Base-by-base conservation (phyloP, 2,797 vertebrate species). In the Moxostoma hubbsi region DNA sequence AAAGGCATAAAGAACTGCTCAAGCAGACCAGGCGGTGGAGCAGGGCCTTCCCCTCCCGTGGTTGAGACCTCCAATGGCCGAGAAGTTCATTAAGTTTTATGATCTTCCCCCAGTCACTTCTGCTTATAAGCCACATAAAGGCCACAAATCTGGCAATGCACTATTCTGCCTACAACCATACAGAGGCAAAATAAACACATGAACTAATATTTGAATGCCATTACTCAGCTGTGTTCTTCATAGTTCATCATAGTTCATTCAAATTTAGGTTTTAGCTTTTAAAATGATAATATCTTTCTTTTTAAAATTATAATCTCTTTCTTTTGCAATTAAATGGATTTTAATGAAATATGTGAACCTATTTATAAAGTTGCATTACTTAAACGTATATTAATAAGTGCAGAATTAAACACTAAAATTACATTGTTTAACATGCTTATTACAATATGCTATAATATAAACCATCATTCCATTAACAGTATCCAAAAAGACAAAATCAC, bases 51-150 rank as follows among this genome's bases (percentile, higher is more conserved):
- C 86, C 86, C 93, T 94, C 92, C 92, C 94, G 93, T 93, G 94
- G 91, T 89, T 92, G 93, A 95, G 93, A 90, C 36, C 36, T 36
- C 36, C 36, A 36, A 36, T 93, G 92, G 93, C 93, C 89, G 90
- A 96, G 95, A 98, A 98, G 96, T 99, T 98, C 96, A 98, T 98
- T 98, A 98, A 98, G 95, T 97, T 98, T 98, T 98, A 99, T 95
- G 95, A 96, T 96, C 96, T 96, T 94, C 94, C 88, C 91, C 91
- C 92, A 96, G 95, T 94, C 95, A 93, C 93, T 93, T 94, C 94
- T 95, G 92, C 94, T 96, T 96, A 95, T 94, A 96, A 96, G 94
- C 91, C 90, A 94, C 94, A 95, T 94, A 98, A 96, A 97, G 95
- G 95, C 96, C 95, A 96, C 96, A 96, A 95, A 97, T 95, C 94